Evolutionary conservation across 2,113 vertebrate genomes (phyloP), one percentile per base, ranked within the genome.

Genomic region (Lampris incognitus): DNA sequence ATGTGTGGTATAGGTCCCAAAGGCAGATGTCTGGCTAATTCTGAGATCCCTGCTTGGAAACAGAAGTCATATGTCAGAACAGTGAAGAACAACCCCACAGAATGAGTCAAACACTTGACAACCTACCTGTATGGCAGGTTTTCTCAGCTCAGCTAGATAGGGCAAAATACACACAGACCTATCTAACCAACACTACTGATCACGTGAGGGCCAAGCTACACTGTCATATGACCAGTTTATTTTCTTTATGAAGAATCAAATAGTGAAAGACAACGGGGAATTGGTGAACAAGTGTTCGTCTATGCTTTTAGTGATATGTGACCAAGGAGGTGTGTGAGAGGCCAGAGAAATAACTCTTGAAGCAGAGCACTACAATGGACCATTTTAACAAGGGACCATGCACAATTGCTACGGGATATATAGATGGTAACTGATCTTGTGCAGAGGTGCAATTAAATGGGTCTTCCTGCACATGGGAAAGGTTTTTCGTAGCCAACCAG

Each of bases 51-150:
- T 57, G 49, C 64, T 40, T 51, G 66, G 68, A 51, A 81, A 64
- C 46, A 69, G 55, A 76, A 62, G 24, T 9, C 49, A 36, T 37
- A 39, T 3, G 59, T 66, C 70, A 72, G 48, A 44, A 62, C 40
- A 42, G 67, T 40, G 8, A 37, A 72, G 42, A 11, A 60, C 9
- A 38, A 37, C 42, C 9, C 44, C 54, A 39, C 66, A 56, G 39
- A 62, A 9, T 62, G 38, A 69, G 40, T n/a, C 49, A 63, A 6
- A 9, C 41, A 57, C 54, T 51, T 36, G 56, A 24, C 76, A 56
- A 92, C 87, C 85, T 89, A 91, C 89, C 87, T 87, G 79, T 55
- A 42, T 44, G 50, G 61, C 41, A 86, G 55, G 71, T 50, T 52
- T 72, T 72, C 67, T 85, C 36, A 76, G 65, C 77, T 82, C 76